Evolutionary conservation across 2,888 invertebrate genomes (phyloP).

Genomic region (Digitonthophagus gazella): DNA sequence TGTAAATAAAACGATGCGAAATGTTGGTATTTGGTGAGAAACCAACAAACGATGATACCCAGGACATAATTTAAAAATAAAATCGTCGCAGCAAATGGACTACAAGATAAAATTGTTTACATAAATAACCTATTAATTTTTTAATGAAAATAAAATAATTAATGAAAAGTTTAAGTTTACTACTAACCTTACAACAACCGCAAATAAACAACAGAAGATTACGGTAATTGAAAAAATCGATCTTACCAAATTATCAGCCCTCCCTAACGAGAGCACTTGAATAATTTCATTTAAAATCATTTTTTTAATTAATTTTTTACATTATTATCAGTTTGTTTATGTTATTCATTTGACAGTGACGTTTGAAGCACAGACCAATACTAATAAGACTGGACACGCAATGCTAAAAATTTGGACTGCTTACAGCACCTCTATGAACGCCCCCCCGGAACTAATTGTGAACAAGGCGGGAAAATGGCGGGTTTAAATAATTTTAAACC

Average conservation of each 20-base stretch:
- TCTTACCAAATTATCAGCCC: neutral
- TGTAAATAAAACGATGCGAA: conserved; percentile 41
- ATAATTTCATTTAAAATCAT: neutral
- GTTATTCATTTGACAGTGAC: neutral
- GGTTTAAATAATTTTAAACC: no score
- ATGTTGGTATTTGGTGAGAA: conserved; percentile 46
- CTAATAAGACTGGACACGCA: no score
- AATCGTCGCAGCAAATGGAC: conserved; percentile 46
- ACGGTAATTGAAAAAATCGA: neutral
- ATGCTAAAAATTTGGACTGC: no score
- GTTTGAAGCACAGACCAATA: no score
- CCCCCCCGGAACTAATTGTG: no score
- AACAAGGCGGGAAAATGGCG: no score
- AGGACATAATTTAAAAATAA: conserved; percentile 47
- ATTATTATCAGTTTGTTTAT: neutral
- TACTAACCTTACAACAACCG: neutral
- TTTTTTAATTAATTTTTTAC: neutral
- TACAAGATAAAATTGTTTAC: no score
- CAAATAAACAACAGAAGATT: neutral
- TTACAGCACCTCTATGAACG: no score
- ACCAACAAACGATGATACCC: conserved; percentile 49
- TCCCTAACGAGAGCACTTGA: neutral
- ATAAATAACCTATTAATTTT: no score
- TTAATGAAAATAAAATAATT: no score
- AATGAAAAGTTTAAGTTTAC: no score